Conservation (phyloP, 1,140 invertebrate genomes). For the Trichonephila inaurata region DNA sequence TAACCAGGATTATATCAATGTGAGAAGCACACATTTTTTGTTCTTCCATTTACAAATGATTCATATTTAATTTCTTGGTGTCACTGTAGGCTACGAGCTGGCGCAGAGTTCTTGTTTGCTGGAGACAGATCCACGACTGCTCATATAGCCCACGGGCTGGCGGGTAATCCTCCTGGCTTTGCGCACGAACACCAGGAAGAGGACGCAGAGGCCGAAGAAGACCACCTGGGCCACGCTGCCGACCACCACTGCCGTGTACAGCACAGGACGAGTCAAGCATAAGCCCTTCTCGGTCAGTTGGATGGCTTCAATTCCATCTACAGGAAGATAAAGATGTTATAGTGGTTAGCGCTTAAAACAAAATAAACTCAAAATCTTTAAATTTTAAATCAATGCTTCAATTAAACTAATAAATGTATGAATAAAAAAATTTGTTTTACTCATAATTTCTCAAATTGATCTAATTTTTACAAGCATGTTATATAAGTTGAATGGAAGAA, state of each 20-base stretch:
- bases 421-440: too few species aligned
- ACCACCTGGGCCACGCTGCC: slow-evolving; percentile 61
- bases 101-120: slow-evolving; percentile 71
- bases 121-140: slow-evolving; percentile 61
- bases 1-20: neutral
- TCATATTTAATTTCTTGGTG: neutral
- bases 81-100: slow-evolving; percentile 53
- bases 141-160: slow-evolving; percentile 33
- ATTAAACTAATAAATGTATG: too few species aligned
- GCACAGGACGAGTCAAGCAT: slow-evolving; percentile 54
- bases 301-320: slow-evolving; percentile 63
- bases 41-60: slow-evolving; percentile 44
- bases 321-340: neutral
- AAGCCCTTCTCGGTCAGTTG: slow-evolving; percentile 60
- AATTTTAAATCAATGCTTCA: too few species aligned
- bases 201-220: slow-evolving; percentile 56
- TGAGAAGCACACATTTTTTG: neutral
- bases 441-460: too few species aligned
- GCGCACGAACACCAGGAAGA: slow-evolving; percentile 60
- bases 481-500: too few species aligned
- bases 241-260: slow-evolving; percentile 58
- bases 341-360: neutral
- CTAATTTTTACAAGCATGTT: too few species aligned
- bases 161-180: slow-evolving; percentile 32
- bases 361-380: too few species aligned